phyloP scores from a whole-genome alignment of 2,888 invertebrate species.

The Hypolimnas misippus region DNA sequence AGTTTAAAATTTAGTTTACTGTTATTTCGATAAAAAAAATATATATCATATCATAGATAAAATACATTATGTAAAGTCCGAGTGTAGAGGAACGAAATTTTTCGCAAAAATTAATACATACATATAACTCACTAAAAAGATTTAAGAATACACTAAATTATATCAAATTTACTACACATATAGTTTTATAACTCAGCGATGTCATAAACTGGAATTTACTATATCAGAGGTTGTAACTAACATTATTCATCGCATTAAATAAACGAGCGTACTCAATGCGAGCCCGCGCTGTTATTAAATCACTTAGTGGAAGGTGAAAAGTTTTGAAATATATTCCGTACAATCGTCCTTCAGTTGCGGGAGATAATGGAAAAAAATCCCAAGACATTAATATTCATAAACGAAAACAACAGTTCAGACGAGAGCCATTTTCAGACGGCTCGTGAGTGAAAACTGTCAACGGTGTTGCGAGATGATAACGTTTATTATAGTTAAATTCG shows the following conservation, averaged over 20 bases:
- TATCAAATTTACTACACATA: slow-evolving; percentile 11
- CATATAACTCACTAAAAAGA: no score
- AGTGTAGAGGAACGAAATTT: no score
- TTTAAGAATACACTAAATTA: no score
- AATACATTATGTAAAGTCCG: no score
- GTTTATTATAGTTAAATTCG: neutral
- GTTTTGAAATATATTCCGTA: slow-evolving; percentile 62
- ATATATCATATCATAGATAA: no score
- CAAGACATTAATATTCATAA: slow-evolving; percentile 67
- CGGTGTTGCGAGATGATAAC: neutral
- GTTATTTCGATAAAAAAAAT: no score
- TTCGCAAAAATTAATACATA: no score
- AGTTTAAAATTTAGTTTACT: no score
- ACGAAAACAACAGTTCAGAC: slow-evolving; percentile 47
- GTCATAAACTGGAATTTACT: slow-evolving; percentile 10
- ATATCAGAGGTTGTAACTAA: neutral
- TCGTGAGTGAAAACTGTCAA: slow-evolving; percentile 32
- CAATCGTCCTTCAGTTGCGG: slow-evolving; percentile 53
- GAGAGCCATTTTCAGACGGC: slow-evolving; percentile 22
- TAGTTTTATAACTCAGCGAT: neutral
- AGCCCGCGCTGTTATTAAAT: slow-evolving; percentile 44
- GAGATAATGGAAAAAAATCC: slow-evolving; percentile 68
- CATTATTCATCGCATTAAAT: slow-evolving; percentile 35
- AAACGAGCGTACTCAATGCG: slow-evolving; percentile 31
- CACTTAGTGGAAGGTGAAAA: slow-evolving; percentile 52